Evolutionary conservation across 2,797 vertebrate genomes (phyloP).

Genomic region (Paedocypris micromegethes): DNA sequence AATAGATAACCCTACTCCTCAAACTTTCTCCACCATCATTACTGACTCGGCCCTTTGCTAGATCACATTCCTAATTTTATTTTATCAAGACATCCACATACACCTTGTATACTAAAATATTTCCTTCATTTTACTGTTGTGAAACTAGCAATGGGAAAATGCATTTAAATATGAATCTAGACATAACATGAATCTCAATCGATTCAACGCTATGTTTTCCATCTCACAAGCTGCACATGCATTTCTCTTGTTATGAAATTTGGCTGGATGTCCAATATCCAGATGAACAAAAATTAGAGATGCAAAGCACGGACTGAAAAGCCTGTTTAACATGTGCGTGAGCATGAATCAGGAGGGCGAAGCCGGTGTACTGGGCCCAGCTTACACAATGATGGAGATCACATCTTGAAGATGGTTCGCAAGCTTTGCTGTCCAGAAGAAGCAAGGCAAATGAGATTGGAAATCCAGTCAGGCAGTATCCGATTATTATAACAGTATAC

Average conservation of each 20-base stretch:
- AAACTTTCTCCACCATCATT: neutral
- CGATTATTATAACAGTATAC: too few relatives aligned
- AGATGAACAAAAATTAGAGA: constrained; percentile 26
- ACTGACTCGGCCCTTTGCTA: neutral
- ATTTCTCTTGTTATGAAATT: constrained; percentile 1
- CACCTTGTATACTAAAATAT: too few relatives aligned
- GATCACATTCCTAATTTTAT: too few relatives aligned
- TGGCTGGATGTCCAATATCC: constrained; percentile 14
- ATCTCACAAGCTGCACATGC: neutral
- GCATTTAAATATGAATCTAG: too few relatives aligned
- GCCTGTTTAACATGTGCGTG: constrained; percentile 30
- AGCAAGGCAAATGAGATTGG: constrained; percentile 30
- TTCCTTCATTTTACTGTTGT: too few relatives aligned
- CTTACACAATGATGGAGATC: constrained; percentile 33
- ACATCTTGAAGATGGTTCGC: constrained; percentile 29
- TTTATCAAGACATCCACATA: too few relatives aligned
- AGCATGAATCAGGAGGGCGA: constrained; percentile 28
- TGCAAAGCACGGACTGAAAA: constrained; percentile 18
- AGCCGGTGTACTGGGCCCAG: constrained; percentile 20
- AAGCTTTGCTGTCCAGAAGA: constrained; percentile 7
- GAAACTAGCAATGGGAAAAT: too few relatives aligned
- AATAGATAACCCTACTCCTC: constrained; percentile 3
- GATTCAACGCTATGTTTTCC: neutral
- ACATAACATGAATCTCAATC: neutral
- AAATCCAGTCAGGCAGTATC: constrained; percentile 12